A percentile compares a stretch with the other conserved stretches of the same genome.
Evolutionary conservation across 2,888 invertebrate genomes (phyloP).

Genomic region (Dusona sp.): DNA sequence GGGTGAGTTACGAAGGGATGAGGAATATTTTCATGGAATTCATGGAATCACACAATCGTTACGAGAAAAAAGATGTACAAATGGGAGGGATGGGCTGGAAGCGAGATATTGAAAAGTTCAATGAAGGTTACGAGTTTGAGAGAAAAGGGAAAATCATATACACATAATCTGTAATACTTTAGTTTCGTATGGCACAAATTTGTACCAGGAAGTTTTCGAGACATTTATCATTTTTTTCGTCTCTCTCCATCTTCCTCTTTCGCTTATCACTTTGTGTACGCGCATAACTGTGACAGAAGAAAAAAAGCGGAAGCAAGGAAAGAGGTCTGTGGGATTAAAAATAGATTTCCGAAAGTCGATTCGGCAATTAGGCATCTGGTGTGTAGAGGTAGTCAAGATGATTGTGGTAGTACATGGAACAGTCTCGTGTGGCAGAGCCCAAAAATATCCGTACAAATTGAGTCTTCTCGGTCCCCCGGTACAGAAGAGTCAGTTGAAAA

Average conservation of each 20-base stretch:
- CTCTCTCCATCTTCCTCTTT: background rate
- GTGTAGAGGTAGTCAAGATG: slow-evolving; percentile 30
- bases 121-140: slow-evolving; percentile 25
- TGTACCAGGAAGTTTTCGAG: slow-evolving; percentile 36
- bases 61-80: slow-evolving; percentile 11
- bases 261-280: slow-evolving; percentile 21
- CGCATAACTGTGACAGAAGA: slow-evolving; percentile 12
- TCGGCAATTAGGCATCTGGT: slow-evolving; percentile 68
- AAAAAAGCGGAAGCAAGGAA: slow-evolving; percentile 30
- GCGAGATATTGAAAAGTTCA: slow-evolving; percentile 26
- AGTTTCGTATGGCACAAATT: slow-evolving; percentile 20
- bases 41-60: slow-evolving; percentile 29
- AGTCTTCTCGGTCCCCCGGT: slow-evolving; percentile 62
- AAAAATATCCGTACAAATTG: slow-evolving; percentile 80
- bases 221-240: background rate
- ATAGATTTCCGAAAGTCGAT: slow-evolving; percentile 61
- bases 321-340: slow-evolving; percentile 41
- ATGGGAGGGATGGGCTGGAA: slow-evolving; percentile 9
- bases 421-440: slow-evolving; percentile 66
- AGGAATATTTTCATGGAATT: slow-evolving; percentile 15
- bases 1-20: background rate
- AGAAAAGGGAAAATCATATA: background rate
- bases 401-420: slow-evolving; percentile 32
- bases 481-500: slow-evolving; percentile 21
- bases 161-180: background rate